Percentiles rank a stretch among this genome's conserved stretches.
Evolutionary conservation across 2,113 vertebrate genomes (phyloP).

Genomic region (Channa maculata): DNA sequence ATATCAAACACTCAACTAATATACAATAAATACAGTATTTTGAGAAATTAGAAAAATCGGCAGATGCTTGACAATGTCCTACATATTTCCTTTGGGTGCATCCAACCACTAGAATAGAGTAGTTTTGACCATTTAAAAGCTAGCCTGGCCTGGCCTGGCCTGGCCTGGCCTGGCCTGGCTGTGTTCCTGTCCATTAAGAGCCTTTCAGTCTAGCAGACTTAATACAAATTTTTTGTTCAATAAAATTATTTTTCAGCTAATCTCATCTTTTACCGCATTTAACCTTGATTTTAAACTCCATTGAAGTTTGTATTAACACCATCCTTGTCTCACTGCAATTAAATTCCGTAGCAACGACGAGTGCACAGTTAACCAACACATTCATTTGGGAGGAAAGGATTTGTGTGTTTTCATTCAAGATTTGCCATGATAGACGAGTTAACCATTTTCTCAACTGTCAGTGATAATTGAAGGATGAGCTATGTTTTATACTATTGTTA

Average conservation of each 20-base stretch:
- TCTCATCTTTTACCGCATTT: slow-evolving; percentile 64
- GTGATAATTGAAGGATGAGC: not conserved
- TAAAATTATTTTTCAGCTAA: slow-evolving; percentile 46
- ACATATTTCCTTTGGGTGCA: not conserved
- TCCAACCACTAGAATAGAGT: too few relatives aligned
- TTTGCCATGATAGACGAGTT: too few relatives aligned
- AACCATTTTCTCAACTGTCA: too few relatives aligned
- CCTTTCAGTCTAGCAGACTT: slow-evolving; percentile 31
- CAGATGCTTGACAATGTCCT: not conserved
- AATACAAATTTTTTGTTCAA: slow-evolving; percentile 4
- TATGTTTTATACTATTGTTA: not conserved
- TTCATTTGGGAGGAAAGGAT: slow-evolving; percentile 2
- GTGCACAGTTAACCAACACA: slow-evolving; percentile 24
- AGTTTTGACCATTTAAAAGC: too few relatives aligned
- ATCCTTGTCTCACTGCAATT: slow-evolving; percentile 37
- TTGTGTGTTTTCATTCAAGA: not conserved
- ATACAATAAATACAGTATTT: not conserved
- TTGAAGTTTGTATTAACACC: slow-evolving; percentile 41
- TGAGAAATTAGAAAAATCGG: not conserved
- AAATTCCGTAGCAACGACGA: slow-evolving; percentile 17
- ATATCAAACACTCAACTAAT: too few relatives aligned
- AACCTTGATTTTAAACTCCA: slow-evolving; percentile 53
- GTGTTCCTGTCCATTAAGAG: slow-evolving; percentile 39
- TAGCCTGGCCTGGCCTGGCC: too few relatives aligned
- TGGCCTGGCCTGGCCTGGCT: not conserved